These are phyloP conservation scores for Lutraria rhynchaena DNA, from an alignment of 1,140 invertebrate species.

Conservation along the genomic window DNA sequence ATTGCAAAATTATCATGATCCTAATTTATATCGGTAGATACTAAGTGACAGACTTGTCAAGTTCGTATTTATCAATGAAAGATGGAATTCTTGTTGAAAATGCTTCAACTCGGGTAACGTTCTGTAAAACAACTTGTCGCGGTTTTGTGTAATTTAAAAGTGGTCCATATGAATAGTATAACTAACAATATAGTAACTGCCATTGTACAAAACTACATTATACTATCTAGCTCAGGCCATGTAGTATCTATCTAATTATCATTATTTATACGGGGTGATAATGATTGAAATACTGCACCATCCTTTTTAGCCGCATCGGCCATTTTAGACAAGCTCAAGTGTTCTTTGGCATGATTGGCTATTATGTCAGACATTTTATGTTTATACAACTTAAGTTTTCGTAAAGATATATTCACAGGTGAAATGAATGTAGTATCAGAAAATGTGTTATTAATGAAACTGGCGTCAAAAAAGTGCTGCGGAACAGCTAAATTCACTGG, in stretches of 20 bases:
- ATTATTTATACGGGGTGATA: not conserved
- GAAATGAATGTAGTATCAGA: conserved; percentile 31
- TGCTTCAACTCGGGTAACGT: not conserved
- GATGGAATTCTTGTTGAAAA: not conserved
- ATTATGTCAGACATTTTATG: conserved; percentile 24
- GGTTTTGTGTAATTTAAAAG: conserved; percentile 4
- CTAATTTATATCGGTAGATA: not conserved
- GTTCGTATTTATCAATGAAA: conserved; percentile 2
- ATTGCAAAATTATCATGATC: conserved; percentile 31
- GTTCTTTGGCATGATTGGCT: conserved; percentile 14
- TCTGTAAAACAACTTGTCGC: not conserved
- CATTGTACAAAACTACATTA: not conserved
- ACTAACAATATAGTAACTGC: not conserved
- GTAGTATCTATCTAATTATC: not conserved
- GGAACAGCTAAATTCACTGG: conserved; percentile 34
- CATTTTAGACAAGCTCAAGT: conserved; percentile 28
- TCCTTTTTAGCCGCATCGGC: conserved; percentile 31
- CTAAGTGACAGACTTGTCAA: not conserved
- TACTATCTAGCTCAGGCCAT: not conserved
- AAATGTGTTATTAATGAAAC: conserved; percentile 8
- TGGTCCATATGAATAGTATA: not conserved
- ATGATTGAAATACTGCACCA: conserved; percentile 27
- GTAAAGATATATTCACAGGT: conserved; percentile 15
- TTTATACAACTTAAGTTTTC: conserved; percentile 12
- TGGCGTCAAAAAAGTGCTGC: conserved; percentile 26